These are phyloP conservation scores for Alloscopus bannaensis DNA, from an alignment of 2,888 invertebrate species.

Conservation along the genomic window DNA sequence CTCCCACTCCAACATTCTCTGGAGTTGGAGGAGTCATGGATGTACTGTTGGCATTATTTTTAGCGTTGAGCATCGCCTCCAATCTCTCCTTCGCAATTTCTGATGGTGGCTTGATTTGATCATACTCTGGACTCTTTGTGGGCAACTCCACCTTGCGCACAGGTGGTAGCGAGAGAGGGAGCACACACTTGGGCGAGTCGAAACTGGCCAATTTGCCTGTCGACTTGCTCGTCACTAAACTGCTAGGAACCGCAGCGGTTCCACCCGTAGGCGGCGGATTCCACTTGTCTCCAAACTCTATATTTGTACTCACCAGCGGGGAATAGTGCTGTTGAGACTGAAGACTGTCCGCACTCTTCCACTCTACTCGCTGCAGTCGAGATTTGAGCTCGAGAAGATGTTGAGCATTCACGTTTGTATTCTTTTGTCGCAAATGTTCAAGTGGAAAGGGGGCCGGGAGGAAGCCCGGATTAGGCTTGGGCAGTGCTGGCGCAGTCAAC, in stretches of 20 bases:
- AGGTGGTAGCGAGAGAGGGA: conserved; percentile 20
- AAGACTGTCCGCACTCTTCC: conserved; percentile 73
- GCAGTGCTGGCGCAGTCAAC: conserved; percentile 34
- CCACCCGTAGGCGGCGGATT: background rate
- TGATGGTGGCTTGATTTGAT: conserved; percentile 69
- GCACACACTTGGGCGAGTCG: background rate
- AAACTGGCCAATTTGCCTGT: conserved; percentile 18
- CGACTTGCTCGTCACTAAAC: conserved; percentile 7
- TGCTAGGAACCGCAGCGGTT: background rate
- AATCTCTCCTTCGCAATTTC: conserved; percentile 63
- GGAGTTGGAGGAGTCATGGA: background rate
- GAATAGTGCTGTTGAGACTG: conserved; percentile 43
- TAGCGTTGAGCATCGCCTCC: conserved; percentile 48
- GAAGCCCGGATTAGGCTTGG: conserved; percentile 53
- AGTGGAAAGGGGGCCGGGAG: conserved; percentile 47
- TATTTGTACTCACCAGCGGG: conserved; percentile 66
- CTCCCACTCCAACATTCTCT: background rate
- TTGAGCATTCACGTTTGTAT: conserved; percentile 26
- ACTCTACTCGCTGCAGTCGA: conserved; percentile 67
- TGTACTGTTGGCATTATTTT: conserved; percentile 27
- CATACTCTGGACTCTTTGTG: conserved; percentile 66
- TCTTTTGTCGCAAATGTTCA: conserved; percentile 24
- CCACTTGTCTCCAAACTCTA: conserved; percentile 66
- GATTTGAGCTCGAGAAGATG: conserved; percentile 39
- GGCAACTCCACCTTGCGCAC: conserved; percentile 34